phyloP scores from a whole-genome alignment of 2,797 vertebrate species.

The Staurois parvus region DNA sequence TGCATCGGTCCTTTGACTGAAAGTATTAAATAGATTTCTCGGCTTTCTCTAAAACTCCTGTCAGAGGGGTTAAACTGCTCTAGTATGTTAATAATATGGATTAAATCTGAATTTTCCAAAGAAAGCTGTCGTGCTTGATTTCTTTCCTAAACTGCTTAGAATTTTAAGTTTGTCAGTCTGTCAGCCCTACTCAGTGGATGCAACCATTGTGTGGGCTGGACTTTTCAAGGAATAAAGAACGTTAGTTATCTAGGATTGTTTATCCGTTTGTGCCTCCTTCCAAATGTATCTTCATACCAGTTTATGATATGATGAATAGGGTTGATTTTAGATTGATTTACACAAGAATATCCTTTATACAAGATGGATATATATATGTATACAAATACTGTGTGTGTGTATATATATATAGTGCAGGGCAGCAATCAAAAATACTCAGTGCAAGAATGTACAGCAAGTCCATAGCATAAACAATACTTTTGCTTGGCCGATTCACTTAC shows the following conservation, averaged over 20 bases:
- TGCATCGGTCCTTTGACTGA: conserved; percentile 11
- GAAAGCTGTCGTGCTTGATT: neutral
- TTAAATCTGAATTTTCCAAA: conserved; percentile 8
- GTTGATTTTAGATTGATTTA: too few species aligned
- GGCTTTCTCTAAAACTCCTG: conserved; percentile 12
- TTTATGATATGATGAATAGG: too few species aligned
- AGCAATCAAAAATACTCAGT: too few species aligned
- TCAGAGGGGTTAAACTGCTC: conserved; percentile 3
- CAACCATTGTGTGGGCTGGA: neutral
- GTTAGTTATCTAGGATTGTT: neutral
- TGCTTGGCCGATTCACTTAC: too few species aligned
- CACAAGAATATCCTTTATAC: too few species aligned
- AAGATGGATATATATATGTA: too few species aligned
- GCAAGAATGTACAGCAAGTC: too few species aligned
- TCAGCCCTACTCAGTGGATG: neutral
- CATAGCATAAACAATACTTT: too few species aligned
- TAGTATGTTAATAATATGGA: conserved; percentile 24
- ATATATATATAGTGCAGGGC: too few species aligned
- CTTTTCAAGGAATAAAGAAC: neutral
- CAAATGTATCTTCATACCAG: neutral
- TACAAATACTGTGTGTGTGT: too few species aligned
- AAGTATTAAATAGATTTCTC: conserved; percentile 21
- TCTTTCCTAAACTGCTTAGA: neutral
- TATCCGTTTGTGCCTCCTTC: neutral
- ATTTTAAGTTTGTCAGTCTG: neutral